Base-by-base conservation (phyloP, 2,113 vertebrate species). In the Rhea americana region DNA sequence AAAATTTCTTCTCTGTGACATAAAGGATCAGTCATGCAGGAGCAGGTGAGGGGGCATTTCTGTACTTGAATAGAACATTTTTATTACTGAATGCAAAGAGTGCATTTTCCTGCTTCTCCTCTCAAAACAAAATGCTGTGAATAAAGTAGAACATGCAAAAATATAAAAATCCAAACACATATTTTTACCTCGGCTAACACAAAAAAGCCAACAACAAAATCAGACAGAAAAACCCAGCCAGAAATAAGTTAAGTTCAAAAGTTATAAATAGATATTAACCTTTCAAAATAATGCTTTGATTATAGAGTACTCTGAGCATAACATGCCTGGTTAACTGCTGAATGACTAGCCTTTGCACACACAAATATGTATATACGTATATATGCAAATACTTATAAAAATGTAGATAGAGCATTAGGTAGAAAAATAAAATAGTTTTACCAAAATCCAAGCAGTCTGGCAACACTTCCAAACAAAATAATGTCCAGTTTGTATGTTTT, bases 151-250 rank as follows among this genome's bases (percentile, higher is more conserved):
- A 41, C 28, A 66, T 11, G 15, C 47, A 21, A 22, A 47, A 67
- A 72, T n/a, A 65, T 1, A 70, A 62, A 32, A 89, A 78, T 5
- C 56, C 18, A 73, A 66, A 30, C 24, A 21, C 4, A 24, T 51
- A 35, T 41, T 62, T 55, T 56, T 32, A 85, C 59, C 13, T 63
- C 16, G 2, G 4, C 48, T 47, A 63, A 85, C 51, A 21, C 17
- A 75, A 87, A 59, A 9, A 18, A 5, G 1, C 21, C 5, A 55
- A 30, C 26, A 32, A 32, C 37, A 28, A 53, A 56, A 51, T 37
- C 7, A 30, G 26, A 16, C 4, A 7, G 18, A 30, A 16, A 15
- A 2, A 75, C 5, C 13, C 0, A 2, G 12, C 1, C 19, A 90
- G 32, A 58, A 91, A 66, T 37, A 74, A 66, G 24, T 50, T 11